Evolutionary conservation across 1,140 invertebrate genomes (phyloP).

Genomic region (Psix sp.): DNA sequence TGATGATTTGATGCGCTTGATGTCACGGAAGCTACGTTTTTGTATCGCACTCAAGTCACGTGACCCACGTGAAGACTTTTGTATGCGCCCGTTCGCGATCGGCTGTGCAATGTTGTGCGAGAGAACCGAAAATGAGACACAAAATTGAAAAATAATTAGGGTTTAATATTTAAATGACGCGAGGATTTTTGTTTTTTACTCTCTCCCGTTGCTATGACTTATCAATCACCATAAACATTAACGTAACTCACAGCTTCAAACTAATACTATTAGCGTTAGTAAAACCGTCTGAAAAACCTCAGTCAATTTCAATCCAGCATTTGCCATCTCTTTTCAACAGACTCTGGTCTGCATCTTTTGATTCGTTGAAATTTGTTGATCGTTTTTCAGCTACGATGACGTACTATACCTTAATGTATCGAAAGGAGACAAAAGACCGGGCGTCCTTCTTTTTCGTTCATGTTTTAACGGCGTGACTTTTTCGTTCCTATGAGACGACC

Average conservation of each 20-base stretch:
- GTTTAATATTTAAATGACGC: no score
- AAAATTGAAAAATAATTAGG: not conserved
- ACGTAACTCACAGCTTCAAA: constrained; percentile 11
- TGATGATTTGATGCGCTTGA: not conserved
- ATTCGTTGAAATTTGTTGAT: not conserved
- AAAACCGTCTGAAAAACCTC: no score
- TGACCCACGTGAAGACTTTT: no score
- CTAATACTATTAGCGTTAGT: constrained; percentile 44
- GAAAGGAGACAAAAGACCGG: not conserved
- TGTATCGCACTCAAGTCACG: no score
- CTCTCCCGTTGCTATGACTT: constrained; percentile 38
- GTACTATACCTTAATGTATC: no score
- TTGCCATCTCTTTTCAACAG: no score
- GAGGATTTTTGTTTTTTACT: constrained; percentile 3
- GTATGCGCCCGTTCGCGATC: constrained; percentile 10
- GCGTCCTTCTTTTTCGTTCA: constrained; percentile 13
- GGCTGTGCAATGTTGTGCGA: constrained; percentile 44
- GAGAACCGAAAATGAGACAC: not conserved
- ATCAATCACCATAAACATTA: no score
- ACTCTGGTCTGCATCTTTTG: no score
- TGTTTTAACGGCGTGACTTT: constrained; percentile 8
- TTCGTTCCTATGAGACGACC: constrained; percentile 24
- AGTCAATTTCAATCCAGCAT: no score
- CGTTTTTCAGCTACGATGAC: no score
- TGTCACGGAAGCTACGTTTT: not conserved